Evolutionary conservation across 2,797 vertebrate genomes (phyloP).

Genomic region (Gymnoscopelus braueri): DNA sequence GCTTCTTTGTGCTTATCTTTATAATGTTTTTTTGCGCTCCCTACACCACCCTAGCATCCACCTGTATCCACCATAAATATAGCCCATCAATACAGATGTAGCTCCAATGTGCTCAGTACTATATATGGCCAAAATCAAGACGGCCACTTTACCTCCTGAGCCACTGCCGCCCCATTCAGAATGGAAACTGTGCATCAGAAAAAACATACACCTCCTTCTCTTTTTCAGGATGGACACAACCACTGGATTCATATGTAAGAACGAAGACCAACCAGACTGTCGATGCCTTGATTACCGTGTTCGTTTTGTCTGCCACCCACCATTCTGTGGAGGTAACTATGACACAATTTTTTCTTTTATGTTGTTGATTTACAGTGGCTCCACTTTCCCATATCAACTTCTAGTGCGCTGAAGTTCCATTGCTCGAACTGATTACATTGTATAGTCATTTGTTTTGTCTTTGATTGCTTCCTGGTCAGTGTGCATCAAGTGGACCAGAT

Average conservation of each 20-base stretch:
- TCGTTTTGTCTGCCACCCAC: conserved; percentile 48
- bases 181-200: neutral
- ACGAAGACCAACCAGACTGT: neutral
- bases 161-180: too few relatives aligned
- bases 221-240: conserved; percentile 29
- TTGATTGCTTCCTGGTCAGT: conserved; percentile 31
- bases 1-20: too few relatives aligned
- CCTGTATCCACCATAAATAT: too few relatives aligned
- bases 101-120: too few relatives aligned
- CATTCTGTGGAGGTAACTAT: conserved; percentile 43
- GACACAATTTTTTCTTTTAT: neutral
- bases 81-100: too few relatives aligned
- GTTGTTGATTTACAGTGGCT: neutral
- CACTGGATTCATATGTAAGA: conserved; percentile 57
- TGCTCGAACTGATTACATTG: neutral
- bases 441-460: neutral
- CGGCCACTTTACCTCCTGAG: too few relatives aligned
- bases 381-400: neutral
- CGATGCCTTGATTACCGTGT: conserved; percentile 51
- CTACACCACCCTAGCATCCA: too few relatives aligned
- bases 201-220: neutral
- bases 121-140: too few relatives aligned
- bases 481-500: conserved; percentile 53
- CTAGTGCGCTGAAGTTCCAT: neutral
- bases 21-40: too few relatives aligned